Conservation (phyloP, 2,888 invertebrate genomes). For the Aporophyla lueneburgensis region DNA sequence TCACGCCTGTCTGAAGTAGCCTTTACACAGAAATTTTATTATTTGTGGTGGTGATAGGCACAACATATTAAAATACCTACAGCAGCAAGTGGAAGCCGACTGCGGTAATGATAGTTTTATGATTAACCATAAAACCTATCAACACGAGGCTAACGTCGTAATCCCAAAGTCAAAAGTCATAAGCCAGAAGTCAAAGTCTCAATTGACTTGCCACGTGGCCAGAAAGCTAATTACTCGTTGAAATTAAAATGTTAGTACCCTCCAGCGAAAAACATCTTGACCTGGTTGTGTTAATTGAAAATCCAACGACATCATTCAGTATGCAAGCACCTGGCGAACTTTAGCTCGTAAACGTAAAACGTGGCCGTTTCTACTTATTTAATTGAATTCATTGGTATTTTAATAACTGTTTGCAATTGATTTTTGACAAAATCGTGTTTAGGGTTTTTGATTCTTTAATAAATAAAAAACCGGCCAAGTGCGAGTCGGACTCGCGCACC, state of each 20-base stretch:
- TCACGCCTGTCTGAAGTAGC: no score
- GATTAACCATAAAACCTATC: slow-evolving; percentile 31
- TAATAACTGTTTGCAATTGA: slow-evolving; percentile 20
- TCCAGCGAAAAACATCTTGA: slow-evolving; percentile 43
- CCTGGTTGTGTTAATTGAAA: slow-evolving; percentile 59
- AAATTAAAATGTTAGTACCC: slow-evolving; percentile 51
- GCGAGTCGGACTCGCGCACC: no score
- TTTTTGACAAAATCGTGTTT: slow-evolving; percentile 9
- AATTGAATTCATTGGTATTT: slow-evolving; percentile 48
- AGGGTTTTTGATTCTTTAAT: no score
- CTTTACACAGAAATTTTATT: no score
- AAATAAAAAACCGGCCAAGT: no score
- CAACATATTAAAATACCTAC: no score
- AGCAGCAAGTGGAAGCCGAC: neutral
- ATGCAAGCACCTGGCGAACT: slow-evolving; percentile 56
- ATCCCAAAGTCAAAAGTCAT: slow-evolving; percentile 41
- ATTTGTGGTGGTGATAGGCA: no score
- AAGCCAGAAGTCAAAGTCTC: slow-evolving; percentile 52
- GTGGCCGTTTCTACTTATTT: slow-evolving; percentile 36
- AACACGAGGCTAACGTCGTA: slow-evolving; percentile 11
- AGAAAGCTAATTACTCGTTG: slow-evolving; percentile 38
- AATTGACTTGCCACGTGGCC: slow-evolving; percentile 47
- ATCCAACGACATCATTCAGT: slow-evolving; percentile 56
- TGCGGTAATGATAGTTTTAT: slow-evolving; percentile 11
- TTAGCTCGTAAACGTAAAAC: slow-evolving; percentile 49